These are phyloP conservation scores for Crocidura indochinensis DNA, from an alignment of 2,797 vertebrate genomes.

Conservation along the genomic window DNA sequence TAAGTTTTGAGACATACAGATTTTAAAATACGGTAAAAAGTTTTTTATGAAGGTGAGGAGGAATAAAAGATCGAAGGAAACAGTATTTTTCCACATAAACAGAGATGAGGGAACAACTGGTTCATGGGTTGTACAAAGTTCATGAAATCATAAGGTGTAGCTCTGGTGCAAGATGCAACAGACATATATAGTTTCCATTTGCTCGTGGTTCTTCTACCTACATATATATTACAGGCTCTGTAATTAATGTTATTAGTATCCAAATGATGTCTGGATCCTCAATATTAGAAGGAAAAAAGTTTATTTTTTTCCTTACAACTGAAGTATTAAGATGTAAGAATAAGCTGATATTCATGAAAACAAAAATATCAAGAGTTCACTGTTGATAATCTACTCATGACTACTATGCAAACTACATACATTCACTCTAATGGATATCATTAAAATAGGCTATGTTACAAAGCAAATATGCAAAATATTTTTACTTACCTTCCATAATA, in stretches of 20 bases:
- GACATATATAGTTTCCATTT: no score
- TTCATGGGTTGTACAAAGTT: no score
- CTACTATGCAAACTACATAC: neutral
- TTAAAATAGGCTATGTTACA: slow-evolving; percentile 5
- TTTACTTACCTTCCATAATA: slow-evolving; percentile 91
- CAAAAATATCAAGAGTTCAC: neutral
- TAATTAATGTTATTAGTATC: no score
- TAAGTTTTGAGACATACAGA: no score
- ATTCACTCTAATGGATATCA: neutral
- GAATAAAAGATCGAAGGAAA: neutral
- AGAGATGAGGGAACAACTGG: no score
- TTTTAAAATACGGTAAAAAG: no score
- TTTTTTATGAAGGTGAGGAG: neutral
- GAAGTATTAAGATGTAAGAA: neutral
- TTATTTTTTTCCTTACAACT: slow-evolving; percentile 21
- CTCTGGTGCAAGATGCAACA: no score
- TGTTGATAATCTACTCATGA: neutral
- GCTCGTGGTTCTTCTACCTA: no score
- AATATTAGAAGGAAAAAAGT: neutral
- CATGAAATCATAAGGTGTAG: no score
- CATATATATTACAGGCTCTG: no score
- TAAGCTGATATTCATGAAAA: slow-evolving; percentile 18
- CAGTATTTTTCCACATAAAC: neutral
- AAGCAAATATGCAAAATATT: slow-evolving; percentile 54
- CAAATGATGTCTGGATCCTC: no score